Conservation (phyloP, 2,113 vertebrate species). For the Podarcis cretensis region DNA sequence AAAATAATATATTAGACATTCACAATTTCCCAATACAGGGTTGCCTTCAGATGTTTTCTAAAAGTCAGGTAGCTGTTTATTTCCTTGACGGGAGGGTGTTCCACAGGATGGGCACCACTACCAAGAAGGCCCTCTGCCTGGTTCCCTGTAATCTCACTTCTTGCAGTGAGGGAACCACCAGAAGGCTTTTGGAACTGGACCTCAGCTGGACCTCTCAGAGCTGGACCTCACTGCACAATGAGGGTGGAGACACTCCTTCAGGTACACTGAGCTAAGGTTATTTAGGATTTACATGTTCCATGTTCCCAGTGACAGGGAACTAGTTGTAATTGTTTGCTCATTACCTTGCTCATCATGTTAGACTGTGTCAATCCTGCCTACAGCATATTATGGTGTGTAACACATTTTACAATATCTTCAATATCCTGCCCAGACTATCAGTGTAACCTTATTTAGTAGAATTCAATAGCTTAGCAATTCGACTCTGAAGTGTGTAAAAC, state of each 20-base stretch:
- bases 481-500: conserved; percentile 2
- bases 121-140: too few species aligned
- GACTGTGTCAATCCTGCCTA: rapidly evolving
- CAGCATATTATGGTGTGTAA: background rate
- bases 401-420: conserved; percentile 1
- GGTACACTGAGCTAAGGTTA: conserved; percentile 7
- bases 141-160: too few species aligned
- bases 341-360: conserved; percentile 9
- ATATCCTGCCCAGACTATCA: background rate
- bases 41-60: too few species aligned
- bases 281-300: conserved; percentile 44
- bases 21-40: too few species aligned
- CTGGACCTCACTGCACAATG: too few species aligned
- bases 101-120: too few species aligned
- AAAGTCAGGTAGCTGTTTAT: too few species aligned
- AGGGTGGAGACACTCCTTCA: background rate
- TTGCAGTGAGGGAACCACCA: too few species aligned
- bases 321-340: conserved; percentile 25
- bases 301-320: background rate
- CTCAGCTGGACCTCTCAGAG: too few species aligned
- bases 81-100: too few species aligned
- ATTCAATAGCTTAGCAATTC: background rate
- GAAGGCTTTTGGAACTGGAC: too few species aligned
- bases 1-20: too few species aligned
- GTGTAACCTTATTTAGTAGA: background rate